phyloP scores from a whole-genome alignment of 1,140 invertebrate genomes.

The Luehdorfia chinensis region DNA sequence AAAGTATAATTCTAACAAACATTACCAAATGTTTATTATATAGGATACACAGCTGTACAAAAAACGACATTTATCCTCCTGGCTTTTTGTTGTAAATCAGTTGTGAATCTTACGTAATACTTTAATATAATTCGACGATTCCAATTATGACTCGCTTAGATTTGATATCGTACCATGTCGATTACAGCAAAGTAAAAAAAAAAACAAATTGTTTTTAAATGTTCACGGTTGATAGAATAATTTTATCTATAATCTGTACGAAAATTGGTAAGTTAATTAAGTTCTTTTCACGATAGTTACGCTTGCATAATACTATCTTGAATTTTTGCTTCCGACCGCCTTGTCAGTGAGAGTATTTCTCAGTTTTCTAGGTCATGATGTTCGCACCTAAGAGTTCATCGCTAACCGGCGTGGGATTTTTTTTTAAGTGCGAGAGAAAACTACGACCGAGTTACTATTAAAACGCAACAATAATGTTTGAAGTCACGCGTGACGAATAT shows the following conservation, averaged over 20 bases:
- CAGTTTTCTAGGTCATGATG: constrained; percentile 56
- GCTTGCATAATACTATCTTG: constrained; percentile 31
- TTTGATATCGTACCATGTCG: background rate
- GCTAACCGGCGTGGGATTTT: constrained; percentile 24
- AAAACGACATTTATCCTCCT: too few species aligned
- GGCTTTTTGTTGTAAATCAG: too few species aligned
- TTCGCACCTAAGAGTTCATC: constrained; percentile 32
- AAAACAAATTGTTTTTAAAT: too few species aligned
- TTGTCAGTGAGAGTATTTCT: constrained; percentile 60
- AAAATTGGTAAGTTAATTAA: constrained; percentile 4
- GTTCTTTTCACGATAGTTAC: background rate
- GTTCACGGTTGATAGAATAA: constrained; percentile 1
- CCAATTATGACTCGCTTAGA: constrained; percentile 11
- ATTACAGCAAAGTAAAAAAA: constrained; percentile 5
- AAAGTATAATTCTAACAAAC: too few species aligned
- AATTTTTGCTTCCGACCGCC: constrained; percentile 30
- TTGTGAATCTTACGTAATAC: too few species aligned
- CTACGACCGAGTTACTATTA: constrained; percentile 1
- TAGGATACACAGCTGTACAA: too few species aligned
- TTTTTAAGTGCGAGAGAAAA: constrained; percentile 14
- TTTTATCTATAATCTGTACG: background rate
- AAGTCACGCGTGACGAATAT: constrained; percentile 1
- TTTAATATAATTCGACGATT: background rate
- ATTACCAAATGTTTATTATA: too few species aligned
- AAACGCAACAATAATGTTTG: background rate